Base-by-base conservation (phyloP, 2,797 vertebrate species). In the Balearica regulorum region DNA sequence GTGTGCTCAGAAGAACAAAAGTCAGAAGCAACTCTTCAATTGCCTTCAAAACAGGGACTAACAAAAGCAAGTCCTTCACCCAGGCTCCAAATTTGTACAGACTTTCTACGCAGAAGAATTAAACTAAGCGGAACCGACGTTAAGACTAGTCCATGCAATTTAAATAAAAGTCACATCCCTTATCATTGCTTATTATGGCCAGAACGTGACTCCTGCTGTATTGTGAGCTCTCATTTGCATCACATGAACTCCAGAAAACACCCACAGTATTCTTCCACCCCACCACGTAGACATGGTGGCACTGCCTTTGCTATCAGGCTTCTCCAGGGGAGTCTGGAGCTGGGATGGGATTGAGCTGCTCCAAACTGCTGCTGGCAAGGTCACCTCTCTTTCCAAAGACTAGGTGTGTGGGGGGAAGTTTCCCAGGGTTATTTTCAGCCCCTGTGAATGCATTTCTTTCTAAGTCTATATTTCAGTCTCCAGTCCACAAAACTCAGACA, bases 391-490 rank as follows among this genome's bases (percentile, higher is more conserved):
- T 58, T 15, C 53, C 57, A 49, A 54, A 69, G 17, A 26, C n/a
- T 13, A 5, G 16, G 16, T 1, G 1, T 20, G 44, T 18, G 21
- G 37, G 18, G 15, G 35, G 10, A 2, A 9, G 15, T 28, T 60
- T 69, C 87, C 31, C 33, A 25, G 33, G 8, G 44, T 53, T 84
- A 11, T 49, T 62, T 62, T 83, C 48, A 83, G 79, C 55, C 64
- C 35, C 26, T 55, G 26, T 12, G 21, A 69, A 55, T 1, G 3
- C 8, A 33, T 58, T 87, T 51, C 51, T 72, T 66, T 33, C 13
- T 8, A 57, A 77, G 26, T 6, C 60, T 58, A 0, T 51, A n/a
- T n/a, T 71, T 58, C 51, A 33, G 37, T 46, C 25, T 46, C 66
- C 51, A 51, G 6, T 2, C 26, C 53, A 58, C 25, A 46, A 44